Evolutionary conservation across 2,113 vertebrate genomes (phyloP).

Genomic region (Amphilophus citrinellus): DNA sequence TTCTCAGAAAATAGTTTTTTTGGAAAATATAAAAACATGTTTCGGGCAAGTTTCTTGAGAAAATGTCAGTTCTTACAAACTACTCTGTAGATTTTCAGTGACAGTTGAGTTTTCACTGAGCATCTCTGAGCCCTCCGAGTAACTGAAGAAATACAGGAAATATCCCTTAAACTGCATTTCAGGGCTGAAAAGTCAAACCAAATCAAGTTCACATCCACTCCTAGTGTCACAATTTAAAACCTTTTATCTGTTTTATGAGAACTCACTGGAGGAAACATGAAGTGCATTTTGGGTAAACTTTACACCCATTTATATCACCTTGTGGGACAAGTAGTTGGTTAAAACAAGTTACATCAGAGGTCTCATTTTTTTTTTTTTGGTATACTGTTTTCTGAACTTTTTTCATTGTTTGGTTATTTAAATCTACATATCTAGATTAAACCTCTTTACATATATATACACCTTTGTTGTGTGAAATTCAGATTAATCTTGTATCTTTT

Average conservation of each 20-base stretch:
- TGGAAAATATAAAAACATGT: background rate
- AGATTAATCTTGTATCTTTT: background rate
- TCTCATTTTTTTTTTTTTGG: background rate
- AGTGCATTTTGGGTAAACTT: background rate
- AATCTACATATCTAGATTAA: background rate
- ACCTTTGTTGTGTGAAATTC: background rate
- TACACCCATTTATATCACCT: background rate
- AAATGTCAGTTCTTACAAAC: background rate
- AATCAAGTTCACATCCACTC: too few relatives aligned
- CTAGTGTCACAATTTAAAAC: too few relatives aligned
- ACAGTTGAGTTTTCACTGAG: background rate
- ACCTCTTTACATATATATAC: background rate
- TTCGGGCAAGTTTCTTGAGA: background rate
- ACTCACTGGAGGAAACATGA: background rate
- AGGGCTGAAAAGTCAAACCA: too few relatives aligned
- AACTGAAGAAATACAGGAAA: background rate
- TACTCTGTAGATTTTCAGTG: background rate
- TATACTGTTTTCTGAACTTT: too few relatives aligned
- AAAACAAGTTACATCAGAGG: background rate
- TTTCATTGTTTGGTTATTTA: too few relatives aligned
- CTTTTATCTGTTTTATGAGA: background rate
- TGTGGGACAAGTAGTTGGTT: background rate
- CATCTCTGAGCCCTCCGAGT: too few relatives aligned
- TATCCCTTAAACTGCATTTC: too few relatives aligned
- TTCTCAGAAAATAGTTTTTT: background rate